These are phyloP conservation scores for Malurus alboscapulatus DNA, from an alignment of 2,113 vertebrate genomes.

Conservation along the genomic window DNA sequence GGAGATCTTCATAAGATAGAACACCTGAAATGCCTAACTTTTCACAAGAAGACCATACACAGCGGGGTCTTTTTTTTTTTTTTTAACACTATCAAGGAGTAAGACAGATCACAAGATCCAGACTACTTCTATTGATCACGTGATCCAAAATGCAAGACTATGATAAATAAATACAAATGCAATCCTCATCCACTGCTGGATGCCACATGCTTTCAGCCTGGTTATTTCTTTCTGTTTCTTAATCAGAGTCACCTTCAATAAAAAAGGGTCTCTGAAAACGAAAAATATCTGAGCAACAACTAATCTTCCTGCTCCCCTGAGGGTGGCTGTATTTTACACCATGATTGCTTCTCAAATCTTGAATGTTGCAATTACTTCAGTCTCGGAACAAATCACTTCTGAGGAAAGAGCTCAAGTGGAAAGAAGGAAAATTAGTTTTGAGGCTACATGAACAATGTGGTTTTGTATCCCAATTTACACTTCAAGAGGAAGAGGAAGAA, in stretches of 20 bases:
- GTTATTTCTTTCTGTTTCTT: not conserved
- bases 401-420: not conserved
- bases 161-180: not conserved
- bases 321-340: not conserved
- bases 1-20: not conserved
- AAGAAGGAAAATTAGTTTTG: not conserved
- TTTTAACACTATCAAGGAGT: not conserved
- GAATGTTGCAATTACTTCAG: not conserved
- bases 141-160: not conserved
- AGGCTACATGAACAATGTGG: not conserved
- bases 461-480: not conserved
- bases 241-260: not conserved
- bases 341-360: not conserved
- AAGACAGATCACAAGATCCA: not conserved
- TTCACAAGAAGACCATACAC: not conserved
- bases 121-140: not conserved
- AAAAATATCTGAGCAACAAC: not conserved
- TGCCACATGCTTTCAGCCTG: not conserved
- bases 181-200: not conserved
- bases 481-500: not conserved
- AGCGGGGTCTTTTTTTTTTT: not conserved
- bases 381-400: not conserved
- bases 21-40: not conserved
- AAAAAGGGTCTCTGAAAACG: not conserved
- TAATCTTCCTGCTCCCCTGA: not conserved